A percentile compares a stretch with the other conserved stretches of the same genome.
Evolutionary conservation across 1,140 invertebrate species (phyloP).

Genomic region (Hypsibius dujardini): DNA sequence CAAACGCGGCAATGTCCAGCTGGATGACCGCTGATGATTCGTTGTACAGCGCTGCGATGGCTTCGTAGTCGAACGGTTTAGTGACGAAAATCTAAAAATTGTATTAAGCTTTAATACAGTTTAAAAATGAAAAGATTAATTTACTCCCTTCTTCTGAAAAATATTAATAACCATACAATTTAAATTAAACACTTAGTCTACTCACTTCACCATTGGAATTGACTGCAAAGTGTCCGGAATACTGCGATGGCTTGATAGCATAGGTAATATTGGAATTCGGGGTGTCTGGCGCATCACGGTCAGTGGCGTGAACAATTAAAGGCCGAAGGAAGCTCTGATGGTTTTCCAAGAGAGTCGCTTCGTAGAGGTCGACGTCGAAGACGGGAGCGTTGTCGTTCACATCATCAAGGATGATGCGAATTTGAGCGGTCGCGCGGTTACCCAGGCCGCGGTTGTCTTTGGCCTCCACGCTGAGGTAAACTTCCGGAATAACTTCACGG

Average conservation of each 20-base stretch:
- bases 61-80: constrained; percentile 21
- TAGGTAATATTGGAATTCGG: constrained; percentile 14
- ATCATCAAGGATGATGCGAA: constrained; percentile 66
- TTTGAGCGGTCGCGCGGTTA: constrained; percentile 66
- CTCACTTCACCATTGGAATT: constrained; percentile 20
- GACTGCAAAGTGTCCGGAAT: constrained; percentile 17
- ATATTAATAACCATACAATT: too few relatives aligned
- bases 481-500: constrained; percentile 60
- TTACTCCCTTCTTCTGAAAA: too few relatives aligned
- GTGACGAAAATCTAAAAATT: too few relatives aligned
- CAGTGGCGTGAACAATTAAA: background rate
- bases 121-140: too few relatives aligned
- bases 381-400: constrained; percentile 34
- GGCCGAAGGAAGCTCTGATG: background rate
- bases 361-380: constrained; percentile 21
- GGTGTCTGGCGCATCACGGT: constrained; percentile 14
- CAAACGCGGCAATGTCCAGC: constrained; percentile 46
- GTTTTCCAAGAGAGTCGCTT: constrained; percentile 9
- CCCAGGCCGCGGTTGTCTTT: constrained; percentile 66
- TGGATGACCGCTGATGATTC: constrained; percentile 20
- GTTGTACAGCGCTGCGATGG: constrained; percentile 19
- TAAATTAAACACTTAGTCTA: too few relatives aligned
- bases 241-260: constrained; percentile 17
- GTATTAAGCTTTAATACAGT: too few relatives aligned
- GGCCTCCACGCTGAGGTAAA: constrained; percentile 78